Percentiles rank a stretch among this genome's conserved stretches.
Conservation (phyloP, 2,113 vertebrate genomes). For the Maccullochella peelii region DNA sequence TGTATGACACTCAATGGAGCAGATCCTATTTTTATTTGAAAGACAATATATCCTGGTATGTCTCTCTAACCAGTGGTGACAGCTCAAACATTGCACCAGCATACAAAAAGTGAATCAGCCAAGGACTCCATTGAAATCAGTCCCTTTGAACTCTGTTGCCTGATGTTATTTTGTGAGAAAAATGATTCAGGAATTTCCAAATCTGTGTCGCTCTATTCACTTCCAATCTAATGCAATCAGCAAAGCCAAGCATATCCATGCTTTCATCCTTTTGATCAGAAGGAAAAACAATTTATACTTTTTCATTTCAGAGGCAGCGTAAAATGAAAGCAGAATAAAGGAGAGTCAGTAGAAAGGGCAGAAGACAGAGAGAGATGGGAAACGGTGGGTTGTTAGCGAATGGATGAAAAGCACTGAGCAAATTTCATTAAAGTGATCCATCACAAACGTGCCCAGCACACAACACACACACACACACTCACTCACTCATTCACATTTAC, state of each 20-base stretch:
- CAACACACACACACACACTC: conserved; percentile 4
- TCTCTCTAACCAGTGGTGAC: conserved; percentile 38
- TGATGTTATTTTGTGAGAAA: conserved; percentile 52
- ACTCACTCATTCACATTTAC: conserved; percentile 6
- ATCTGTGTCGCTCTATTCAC: conserved; percentile 59
- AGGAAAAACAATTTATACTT: conserved; percentile 66
- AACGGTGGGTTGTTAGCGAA: conserved; percentile 40
- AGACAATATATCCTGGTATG: conserved; percentile 9
- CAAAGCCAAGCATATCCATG: conserved; percentile 50
- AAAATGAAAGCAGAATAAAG: conserved; percentile 55
- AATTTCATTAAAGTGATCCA: conserved; percentile 65
- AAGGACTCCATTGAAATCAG: conserved; percentile 45
- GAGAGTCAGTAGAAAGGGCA: conserved; percentile 38
- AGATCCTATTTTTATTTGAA: conserved; percentile 13
- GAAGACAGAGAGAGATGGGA: conserved; percentile 52
- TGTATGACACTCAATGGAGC: not conserved
- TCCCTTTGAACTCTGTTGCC: conserved; percentile 56
- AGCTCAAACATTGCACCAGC: conserved; percentile 37
- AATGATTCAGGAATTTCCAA: conserved; percentile 64
- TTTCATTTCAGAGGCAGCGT: conserved; percentile 61
- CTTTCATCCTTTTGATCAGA: conserved; percentile 72
- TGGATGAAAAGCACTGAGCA: conserved; percentile 62
- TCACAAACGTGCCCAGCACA: conserved; percentile 43
- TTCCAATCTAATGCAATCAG: conserved; percentile 63
- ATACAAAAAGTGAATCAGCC: conserved; percentile 16